Percentiles rank a stretch among this genome's conserved stretches.
Conservation (phyloP, 2,797 vertebrate species). For the Todus mexicanus region DNA sequence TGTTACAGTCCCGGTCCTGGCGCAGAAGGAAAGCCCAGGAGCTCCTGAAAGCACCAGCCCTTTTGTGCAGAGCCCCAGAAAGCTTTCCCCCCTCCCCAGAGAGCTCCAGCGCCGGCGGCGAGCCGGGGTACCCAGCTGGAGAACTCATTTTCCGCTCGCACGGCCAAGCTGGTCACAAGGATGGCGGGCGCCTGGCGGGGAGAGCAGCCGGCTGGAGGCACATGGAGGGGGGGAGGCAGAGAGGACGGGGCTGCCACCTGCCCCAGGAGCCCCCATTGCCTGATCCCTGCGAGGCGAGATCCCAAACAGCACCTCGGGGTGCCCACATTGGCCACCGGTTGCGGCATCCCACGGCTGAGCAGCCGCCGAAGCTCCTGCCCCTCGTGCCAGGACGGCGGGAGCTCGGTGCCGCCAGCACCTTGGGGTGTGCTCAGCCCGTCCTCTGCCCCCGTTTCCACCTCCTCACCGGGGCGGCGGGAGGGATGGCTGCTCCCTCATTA, state of each 20-base stretch:
- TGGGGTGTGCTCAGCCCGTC: neutral
- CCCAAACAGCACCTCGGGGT: neutral
- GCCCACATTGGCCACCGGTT: accelerated
- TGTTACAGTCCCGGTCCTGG: accelerated
- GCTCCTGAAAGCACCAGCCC: neutral
- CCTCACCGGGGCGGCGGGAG: accelerated
- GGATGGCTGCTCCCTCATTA: neutral
- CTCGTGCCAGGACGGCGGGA: accelerated
- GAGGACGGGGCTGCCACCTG: accelerated
- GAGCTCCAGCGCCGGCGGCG: neutral
- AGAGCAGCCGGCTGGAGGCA: neutral
- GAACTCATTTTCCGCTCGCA: neutral
- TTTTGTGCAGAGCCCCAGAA: accelerated
- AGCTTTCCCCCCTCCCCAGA: neutral
- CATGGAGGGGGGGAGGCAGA: neutral
- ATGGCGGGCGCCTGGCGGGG: accelerated
- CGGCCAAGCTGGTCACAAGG: neutral
- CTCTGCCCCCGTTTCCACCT: neutral
- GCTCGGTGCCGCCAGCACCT: accelerated
- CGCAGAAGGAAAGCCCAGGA: neutral
- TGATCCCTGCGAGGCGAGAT: accelerated
- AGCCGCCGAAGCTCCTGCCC: accelerated
- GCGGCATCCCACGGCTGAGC: accelerated
- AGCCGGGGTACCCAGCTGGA: neutral
- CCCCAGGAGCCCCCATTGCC: neutral